Evolutionary conservation across 1,140 invertebrate species (phyloP).

Genomic region (Scaptodrosophila lebanonensis): DNA sequence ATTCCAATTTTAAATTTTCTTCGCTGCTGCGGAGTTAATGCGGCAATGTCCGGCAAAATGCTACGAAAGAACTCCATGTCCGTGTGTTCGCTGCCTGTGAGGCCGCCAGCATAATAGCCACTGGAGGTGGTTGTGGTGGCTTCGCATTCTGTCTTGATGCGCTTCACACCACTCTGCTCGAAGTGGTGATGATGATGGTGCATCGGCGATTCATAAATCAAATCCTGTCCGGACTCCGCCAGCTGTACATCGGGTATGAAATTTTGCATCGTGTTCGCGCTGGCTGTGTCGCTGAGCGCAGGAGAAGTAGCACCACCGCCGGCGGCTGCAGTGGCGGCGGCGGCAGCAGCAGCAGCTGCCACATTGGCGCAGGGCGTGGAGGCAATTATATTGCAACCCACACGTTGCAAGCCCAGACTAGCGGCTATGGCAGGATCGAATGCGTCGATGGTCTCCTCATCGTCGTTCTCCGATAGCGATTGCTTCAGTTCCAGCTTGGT

Average conservation of each 20-base stretch:
- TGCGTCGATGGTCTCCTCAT: constrained; percentile 69
- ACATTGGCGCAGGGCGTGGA: not conserved
- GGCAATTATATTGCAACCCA: not conserved
- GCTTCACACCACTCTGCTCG: constrained; percentile 37
- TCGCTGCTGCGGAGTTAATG: constrained; percentile 63
- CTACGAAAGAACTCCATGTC: constrained; percentile 76
- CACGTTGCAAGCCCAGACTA: constrained; percentile 33
- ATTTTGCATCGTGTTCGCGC: constrained; percentile 66
- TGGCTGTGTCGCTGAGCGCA: constrained; percentile 59
- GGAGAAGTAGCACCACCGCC: constrained; percentile 29
- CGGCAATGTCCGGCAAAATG: constrained; percentile 64
- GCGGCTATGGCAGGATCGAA: constrained; percentile 59
- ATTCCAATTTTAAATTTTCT: constrained; percentile 74
- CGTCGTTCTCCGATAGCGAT: constrained; percentile 66
- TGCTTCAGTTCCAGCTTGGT: constrained; percentile 58
- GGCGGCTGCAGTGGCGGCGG: not conserved
- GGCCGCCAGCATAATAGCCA: constrained; percentile 26
- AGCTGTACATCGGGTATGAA: constrained; percentile 73
- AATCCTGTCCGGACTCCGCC: constrained; percentile 50
- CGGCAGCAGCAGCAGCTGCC: not conserved
- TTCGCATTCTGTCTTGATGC: constrained; percentile 71
- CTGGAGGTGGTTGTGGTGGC: constrained; percentile 36
- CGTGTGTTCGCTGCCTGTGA: constrained; percentile 47
- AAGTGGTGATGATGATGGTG: constrained; percentile 41
- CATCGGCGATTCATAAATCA: constrained; percentile 46